Percentiles rank a stretch among this genome's conserved stretches.
Evolutionary conservation across 1,140 invertebrate genomes (phyloP).

Genomic region (Platyscapa corneri): DNA sequence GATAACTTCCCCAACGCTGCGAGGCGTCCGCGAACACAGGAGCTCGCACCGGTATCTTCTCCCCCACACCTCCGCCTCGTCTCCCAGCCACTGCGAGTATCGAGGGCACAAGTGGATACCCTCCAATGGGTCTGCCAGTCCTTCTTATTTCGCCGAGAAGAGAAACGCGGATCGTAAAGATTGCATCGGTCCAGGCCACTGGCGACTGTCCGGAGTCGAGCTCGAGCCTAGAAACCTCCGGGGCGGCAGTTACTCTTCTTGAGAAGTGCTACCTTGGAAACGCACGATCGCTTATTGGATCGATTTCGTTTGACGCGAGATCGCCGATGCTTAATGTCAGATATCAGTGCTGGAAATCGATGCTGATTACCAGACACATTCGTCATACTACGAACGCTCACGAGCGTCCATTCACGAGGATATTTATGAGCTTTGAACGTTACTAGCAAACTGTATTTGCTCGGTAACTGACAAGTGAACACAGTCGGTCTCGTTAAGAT

Average conservation of each 20-base stretch:
- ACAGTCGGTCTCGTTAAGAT: too few relatives aligned
- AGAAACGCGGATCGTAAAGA: constrained; percentile 5
- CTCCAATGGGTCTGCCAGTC: not conserved
- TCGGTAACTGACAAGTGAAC: too few relatives aligned
- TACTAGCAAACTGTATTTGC: too few relatives aligned
- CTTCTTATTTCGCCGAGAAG: not conserved
- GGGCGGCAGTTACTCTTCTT: not conserved
- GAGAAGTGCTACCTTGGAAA: not conserved
- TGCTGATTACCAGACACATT: not conserved
- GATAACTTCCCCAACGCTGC: not conserved
- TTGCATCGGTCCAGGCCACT: not conserved
- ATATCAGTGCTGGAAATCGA: not conserved
- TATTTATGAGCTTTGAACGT: not conserved
- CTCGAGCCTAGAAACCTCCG: not conserved
- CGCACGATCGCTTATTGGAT: not conserved
- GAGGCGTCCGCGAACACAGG: not conserved
- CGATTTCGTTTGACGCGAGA: not conserved
- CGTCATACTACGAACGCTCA: not conserved
- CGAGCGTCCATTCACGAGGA: too few relatives aligned
- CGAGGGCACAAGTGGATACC: not conserved
- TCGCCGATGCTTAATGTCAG: not conserved
- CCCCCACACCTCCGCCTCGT: not conserved
- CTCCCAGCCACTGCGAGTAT: not conserved
- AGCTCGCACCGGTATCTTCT: not conserved
- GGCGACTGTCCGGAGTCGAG: not conserved